Evolutionary conservation across 2,797 vertebrate species (phyloP).

Genomic region (Cheirogaleus major): DNA sequence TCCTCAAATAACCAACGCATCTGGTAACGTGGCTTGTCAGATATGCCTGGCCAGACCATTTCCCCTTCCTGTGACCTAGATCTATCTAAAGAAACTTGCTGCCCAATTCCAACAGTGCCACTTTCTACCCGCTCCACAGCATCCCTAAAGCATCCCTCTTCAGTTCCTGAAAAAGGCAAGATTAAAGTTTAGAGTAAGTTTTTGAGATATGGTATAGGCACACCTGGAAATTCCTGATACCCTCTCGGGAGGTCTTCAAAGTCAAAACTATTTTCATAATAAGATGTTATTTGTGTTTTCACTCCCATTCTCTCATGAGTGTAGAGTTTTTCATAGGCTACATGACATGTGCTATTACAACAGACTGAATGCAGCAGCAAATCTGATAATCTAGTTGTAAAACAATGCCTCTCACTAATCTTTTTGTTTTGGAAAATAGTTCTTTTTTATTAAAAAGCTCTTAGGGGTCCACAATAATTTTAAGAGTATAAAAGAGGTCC

Average conservation of each 20-base stretch:
- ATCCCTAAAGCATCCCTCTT: not conserved
- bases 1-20: not conserved
- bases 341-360: not conserved
- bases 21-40: not conserved
- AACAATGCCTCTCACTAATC: not conserved
- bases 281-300: not conserved
- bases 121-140: not conserved
- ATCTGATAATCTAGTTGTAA: slow-evolving; percentile 38
- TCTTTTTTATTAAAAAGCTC: not conserved
- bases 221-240: not conserved
- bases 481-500: not conserved
- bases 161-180: not conserved
- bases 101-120: not conserved
- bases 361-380: not conserved
- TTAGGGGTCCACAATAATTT: not conserved
- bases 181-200: not conserved
- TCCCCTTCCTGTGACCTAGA: not conserved
- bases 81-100: slow-evolving; percentile 28
- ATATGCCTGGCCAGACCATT: not conserved
- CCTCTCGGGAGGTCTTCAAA: not conserved
- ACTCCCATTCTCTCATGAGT: not conserved
- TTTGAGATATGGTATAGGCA: not conserved
- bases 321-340: not conserved
- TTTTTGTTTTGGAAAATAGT: slow-evolving; percentile 24
- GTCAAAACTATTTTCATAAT: slow-evolving; percentile 8